Conservation (phyloP, 2,888 invertebrate genomes). For the Caenorhabditis drosophilae region DNA sequence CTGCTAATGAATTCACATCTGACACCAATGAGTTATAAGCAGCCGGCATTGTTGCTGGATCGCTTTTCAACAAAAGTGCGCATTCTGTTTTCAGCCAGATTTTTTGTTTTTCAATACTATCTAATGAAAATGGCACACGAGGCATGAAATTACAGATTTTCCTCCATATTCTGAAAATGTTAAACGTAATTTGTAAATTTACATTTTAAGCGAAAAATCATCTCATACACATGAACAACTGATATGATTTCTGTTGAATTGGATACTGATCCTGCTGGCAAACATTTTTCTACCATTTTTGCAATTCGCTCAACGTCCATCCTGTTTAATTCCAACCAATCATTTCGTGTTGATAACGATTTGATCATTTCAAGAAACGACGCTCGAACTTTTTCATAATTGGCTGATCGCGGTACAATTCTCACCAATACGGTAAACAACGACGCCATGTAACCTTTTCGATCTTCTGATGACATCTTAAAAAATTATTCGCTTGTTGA, state of each 20-base stretch:
- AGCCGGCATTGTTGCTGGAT: constrained; percentile 20
- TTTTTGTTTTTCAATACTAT: constrained; percentile 44
- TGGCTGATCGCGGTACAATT: constrained; percentile 39
- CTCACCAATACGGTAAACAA: constrained; percentile 49
- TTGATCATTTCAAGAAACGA: constrained; percentile 58
- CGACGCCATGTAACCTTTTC: constrained; percentile 54
- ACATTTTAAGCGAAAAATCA: neutral
- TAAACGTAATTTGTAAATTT: constrained; percentile 1
- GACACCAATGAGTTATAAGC: constrained; percentile 50
- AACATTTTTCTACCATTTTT: constrained; percentile 18
- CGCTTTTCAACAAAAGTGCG: constrained; percentile 41
- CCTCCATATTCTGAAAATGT: constrained; percentile 55
- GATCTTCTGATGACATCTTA: constrained; percentile 55
- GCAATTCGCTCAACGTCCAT: constrained; percentile 47
- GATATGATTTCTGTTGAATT: constrained; percentile 38
- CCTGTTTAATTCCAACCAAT: constrained; percentile 52
- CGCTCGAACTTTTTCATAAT: constrained; percentile 60
- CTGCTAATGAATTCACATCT: constrained; percentile 39
- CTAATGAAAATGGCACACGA: constrained; percentile 17
- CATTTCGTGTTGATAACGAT: constrained; percentile 38
- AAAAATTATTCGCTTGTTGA: too few species aligned
- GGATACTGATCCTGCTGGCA: constrained; percentile 41
- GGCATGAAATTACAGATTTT: constrained; percentile 56
- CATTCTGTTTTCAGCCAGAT: constrained; percentile 55
- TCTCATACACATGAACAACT: constrained; percentile 38